phyloP scores from a whole-genome alignment of 2,888 invertebrate species.

The Nomada goodeniana region DNA sequence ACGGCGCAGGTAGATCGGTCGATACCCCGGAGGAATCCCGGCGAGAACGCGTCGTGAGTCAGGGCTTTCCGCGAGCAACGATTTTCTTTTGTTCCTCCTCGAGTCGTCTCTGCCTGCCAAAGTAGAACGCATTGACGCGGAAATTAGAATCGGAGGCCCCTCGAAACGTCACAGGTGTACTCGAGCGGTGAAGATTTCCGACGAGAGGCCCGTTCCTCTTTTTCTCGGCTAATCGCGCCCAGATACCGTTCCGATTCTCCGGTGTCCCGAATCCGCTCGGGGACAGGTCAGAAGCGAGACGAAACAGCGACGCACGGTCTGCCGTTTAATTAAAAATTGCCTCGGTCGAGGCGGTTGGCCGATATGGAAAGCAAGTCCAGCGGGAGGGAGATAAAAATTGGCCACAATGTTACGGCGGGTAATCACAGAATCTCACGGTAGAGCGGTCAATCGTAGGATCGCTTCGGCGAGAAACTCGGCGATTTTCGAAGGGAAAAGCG shows the following conservation, averaged over 20 bases:
- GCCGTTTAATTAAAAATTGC: no score
- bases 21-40: conserved; percentile 22
- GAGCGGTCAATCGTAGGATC: background rate
- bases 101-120: background rate
- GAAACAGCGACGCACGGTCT: no score
- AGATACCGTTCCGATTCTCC: no score
- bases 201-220: no score
- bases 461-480: conserved; percentile 21
- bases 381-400: background rate
- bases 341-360: no score
- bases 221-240: no score
- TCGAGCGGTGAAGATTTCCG: background rate
- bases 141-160: conserved; percentile 3
- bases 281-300: no score
- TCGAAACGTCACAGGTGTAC: background rate
- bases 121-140: conserved; percentile 1
- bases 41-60: conserved; percentile 3
- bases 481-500: conserved; percentile 49
- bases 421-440: background rate
- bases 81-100: conserved; percentile 34
- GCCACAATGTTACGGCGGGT: background rate
- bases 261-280: no score
- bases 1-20: conserved; percentile 74
- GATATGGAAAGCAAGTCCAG: background rate
- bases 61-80: conserved; percentile 16